Conservation (phyloP, 2,888 invertebrate genomes). For the Pelosia muscerda region DNA sequence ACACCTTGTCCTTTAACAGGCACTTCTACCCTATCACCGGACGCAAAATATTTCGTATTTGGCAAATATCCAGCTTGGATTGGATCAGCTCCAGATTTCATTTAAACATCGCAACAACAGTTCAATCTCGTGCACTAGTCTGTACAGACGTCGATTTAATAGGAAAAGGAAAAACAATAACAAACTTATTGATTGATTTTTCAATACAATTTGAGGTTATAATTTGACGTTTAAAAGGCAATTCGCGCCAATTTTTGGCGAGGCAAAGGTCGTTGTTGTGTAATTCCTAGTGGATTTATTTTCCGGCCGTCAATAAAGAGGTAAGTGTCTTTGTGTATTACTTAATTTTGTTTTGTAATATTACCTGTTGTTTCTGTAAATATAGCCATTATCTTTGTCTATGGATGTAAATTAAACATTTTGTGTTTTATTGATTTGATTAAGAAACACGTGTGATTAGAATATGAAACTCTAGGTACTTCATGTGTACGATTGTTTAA, state of each 20-base stretch:
- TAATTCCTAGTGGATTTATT: constrained; percentile 42
- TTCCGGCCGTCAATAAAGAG: constrained; percentile 37
- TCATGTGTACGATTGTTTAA: no score
- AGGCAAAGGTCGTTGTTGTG: constrained; percentile 53
- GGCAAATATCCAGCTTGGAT: constrained; percentile 85
- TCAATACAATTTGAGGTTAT: constrained; percentile 51
- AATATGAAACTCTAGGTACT: no score
- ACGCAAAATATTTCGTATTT: constrained; percentile 83
- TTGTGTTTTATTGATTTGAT: no score
- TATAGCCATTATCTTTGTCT: no score
- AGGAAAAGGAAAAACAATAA: constrained; percentile 45
- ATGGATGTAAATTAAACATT: no score
- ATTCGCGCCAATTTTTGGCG: constrained; percentile 41
- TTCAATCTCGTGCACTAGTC: constrained; percentile 65
- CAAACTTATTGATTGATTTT: constrained; percentile 36
- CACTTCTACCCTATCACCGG: constrained; percentile 54
- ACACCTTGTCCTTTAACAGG: constrained; percentile 29
- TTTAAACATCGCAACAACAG: constrained; percentile 64
- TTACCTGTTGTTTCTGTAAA: no score
- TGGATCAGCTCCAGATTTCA: constrained; percentile 74
- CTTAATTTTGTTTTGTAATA: constrained; percentile 14
- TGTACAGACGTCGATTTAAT: constrained; percentile 62
- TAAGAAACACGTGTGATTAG: not conserved
- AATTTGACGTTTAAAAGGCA: constrained; percentile 45
- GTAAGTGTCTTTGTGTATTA: constrained; percentile 36